Evolutionary conservation across 2,797 vertebrate genomes (phyloP).

Genomic region (Avahi laniger): DNA sequence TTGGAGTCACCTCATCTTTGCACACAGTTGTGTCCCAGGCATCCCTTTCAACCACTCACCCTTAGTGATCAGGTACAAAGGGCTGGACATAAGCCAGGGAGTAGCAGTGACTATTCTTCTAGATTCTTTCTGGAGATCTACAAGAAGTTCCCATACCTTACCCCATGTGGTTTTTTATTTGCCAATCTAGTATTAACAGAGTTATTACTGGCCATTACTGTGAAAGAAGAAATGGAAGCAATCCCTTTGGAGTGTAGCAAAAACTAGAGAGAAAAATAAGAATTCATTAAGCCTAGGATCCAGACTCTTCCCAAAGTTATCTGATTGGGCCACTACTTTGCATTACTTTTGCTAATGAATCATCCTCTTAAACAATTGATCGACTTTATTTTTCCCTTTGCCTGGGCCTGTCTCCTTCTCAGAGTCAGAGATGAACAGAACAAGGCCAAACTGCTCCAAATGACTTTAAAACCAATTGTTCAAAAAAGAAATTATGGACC

Average conservation of each 20-base stretch:
- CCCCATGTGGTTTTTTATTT: not conserved
- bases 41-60: not conserved
- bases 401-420: not conserved
- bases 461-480: constrained; percentile 5
- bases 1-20: not conserved
- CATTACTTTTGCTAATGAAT: not conserved
- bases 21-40: not conserved
- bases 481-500: not conserved
- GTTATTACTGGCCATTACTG: not conserved
- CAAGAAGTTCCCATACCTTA: not conserved
- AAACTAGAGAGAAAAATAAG: not conserved
- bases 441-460: not conserved
- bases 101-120: not conserved
- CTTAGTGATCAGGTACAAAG: not conserved
- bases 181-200: not conserved
- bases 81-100: not conserved
- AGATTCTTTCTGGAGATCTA: not conserved
- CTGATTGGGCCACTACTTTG: not conserved
- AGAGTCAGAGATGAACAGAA: not conserved
- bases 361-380: not conserved
- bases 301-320: not conserved
- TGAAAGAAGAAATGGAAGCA: not conserved
- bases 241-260: not conserved
- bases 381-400: not conserved
- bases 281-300: not conserved